Percentiles rank a stretch among this genome's conserved stretches.
phyloP scores from a whole-genome alignment of 1,140 invertebrate species.

The Drosophila baimaii region DNA sequence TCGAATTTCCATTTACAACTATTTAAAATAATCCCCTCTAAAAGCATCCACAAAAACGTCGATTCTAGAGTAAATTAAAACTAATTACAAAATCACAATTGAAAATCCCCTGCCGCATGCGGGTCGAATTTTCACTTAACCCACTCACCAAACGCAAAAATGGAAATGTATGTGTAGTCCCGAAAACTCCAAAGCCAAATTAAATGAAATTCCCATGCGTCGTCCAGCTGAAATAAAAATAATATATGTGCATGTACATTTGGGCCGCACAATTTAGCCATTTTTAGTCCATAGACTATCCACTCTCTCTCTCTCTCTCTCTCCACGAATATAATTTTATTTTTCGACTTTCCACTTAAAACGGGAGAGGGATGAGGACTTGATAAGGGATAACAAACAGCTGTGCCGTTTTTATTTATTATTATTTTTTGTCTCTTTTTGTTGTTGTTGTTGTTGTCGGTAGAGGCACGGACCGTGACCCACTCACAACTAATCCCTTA shows the following conservation, averaged over 20 bases:
- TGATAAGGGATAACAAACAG: constrained; percentile 51
- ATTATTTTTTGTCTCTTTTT: neutral
- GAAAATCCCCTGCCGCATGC: constrained; percentile 30
- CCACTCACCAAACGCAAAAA: neutral
- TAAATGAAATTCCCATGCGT: constrained; percentile 57
- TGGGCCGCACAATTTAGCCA: constrained; percentile 37
- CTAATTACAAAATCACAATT: constrained; percentile 55
- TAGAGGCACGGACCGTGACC: constrained; percentile 26
- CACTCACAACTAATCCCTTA: constrained; percentile 75
- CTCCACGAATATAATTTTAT: constrained; percentile 28
- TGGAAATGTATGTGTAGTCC: constrained; percentile 10
- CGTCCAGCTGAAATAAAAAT: constrained; percentile 28
- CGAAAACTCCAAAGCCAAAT: constrained; percentile 47
- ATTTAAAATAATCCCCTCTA: constrained; percentile 3
- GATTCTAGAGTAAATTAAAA: constrained; percentile 33
- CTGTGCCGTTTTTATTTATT: constrained; percentile 13
- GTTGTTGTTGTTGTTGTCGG: neutral
- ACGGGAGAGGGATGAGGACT: constrained; percentile 5
- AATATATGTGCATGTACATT: constrained; percentile 23
- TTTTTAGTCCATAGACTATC: constrained; percentile 37
- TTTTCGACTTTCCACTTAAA: constrained; percentile 11
- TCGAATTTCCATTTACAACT: neutral
- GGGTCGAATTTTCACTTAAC: constrained; percentile 36
- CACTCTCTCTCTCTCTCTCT: neutral
- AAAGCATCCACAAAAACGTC: neutral